Evolutionary conservation across 2,113 vertebrate genomes (phyloP).

Genomic region (Todiramphus chloris): DNA sequence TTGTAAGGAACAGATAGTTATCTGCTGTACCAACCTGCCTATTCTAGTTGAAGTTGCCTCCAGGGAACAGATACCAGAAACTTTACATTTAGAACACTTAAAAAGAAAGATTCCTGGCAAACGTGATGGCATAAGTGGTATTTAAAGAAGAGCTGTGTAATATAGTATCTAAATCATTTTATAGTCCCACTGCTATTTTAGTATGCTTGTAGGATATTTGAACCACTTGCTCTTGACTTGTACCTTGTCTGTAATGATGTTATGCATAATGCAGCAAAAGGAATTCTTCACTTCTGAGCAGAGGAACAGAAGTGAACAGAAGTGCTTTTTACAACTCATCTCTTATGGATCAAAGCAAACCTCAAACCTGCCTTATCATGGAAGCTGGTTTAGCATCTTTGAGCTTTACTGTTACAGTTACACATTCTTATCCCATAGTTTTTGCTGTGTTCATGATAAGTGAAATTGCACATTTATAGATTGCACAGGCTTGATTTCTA

Average conservation of each 20-base stretch:
- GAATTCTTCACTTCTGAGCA: constrained; percentile 67
- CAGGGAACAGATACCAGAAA: constrained; percentile 67
- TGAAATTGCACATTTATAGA: not conserved
- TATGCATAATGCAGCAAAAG: constrained; percentile 77
- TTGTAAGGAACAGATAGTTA: constrained; percentile 53
- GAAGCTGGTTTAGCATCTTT: not conserved
- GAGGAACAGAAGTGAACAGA: constrained; percentile 47
- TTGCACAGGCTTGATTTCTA: not conserved
- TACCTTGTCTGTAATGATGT: constrained; percentile 73
- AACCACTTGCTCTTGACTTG: constrained; percentile 63
- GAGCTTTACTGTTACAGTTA: constrained; percentile 32
- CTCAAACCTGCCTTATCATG: constrained; percentile 45
- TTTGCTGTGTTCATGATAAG: not conserved
- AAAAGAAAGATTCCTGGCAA: constrained; percentile 57
- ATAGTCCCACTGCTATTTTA: constrained; percentile 63
- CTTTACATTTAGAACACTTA: constrained; percentile 60
- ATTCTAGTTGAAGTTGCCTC: constrained; percentile 50
- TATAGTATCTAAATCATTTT: constrained; percentile 64
- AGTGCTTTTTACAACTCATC: constrained; percentile 52
- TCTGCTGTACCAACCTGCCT: constrained; percentile 63
- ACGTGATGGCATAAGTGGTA: constrained; percentile 43
- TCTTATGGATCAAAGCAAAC: constrained; percentile 71
- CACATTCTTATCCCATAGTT: not conserved
- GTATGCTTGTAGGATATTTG: constrained; percentile 52
- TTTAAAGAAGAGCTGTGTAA: constrained; percentile 55